A percentile compares a stretch with the other conserved stretches of the same genome.
phyloP scores from a whole-genome alignment of 2,888 invertebrate genomes.

The Lampropteryx suffumata region DNA sequence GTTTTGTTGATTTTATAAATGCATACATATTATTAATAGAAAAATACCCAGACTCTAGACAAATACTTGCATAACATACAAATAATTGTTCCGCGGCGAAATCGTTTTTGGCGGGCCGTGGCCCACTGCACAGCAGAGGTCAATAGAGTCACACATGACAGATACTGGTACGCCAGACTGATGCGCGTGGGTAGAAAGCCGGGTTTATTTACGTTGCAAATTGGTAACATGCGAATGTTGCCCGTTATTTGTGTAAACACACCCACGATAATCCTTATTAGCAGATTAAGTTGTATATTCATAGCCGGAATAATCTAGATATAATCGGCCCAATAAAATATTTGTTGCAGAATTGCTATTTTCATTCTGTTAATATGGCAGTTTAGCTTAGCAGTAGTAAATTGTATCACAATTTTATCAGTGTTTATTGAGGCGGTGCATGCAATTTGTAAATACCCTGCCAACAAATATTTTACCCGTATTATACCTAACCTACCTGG shows the following conservation, averaged over 20 bases:
- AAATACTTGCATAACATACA: no score
- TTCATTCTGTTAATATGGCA: background rate
- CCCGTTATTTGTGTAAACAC: background rate
- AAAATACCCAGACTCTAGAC: no score
- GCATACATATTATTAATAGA: no score
- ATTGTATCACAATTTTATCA: constrained; percentile 1
- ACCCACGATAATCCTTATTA: constrained; percentile 20
- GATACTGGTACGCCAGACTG: no score
- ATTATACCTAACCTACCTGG: background rate
- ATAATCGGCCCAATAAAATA: constrained; percentile 4
- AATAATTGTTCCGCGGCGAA: no score
- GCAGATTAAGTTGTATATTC: constrained; percentile 27
- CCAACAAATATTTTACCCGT: background rate
- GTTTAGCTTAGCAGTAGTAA: constrained; percentile 1
- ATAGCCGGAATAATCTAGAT: constrained; percentile 8
- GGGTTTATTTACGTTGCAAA: no score
- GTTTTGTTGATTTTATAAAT: no score
- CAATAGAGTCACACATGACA: no score
- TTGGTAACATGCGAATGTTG: no score
- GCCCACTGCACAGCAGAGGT: no score
- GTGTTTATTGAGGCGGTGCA: background rate
- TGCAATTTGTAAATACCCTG: background rate
- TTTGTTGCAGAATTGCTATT: constrained; percentile 11
- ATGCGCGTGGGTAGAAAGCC: no score
- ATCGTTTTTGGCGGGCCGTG: no score